These are phyloP conservation scores for Synchiropus splendidus DNA, from an alignment of 2,113 vertebrate genomes.

Conservation along the genomic window DNA sequence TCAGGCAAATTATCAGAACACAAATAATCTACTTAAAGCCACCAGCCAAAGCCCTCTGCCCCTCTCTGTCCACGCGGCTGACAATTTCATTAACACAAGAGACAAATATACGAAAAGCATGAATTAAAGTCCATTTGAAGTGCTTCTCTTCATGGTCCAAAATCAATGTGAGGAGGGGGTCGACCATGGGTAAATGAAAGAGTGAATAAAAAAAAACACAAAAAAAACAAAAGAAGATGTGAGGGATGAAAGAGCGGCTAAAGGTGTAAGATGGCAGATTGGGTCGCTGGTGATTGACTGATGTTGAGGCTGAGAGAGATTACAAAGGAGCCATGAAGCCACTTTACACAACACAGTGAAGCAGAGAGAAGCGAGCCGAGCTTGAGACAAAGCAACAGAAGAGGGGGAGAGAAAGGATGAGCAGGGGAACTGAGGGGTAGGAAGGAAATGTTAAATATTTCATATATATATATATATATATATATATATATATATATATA, in stretches of 20 bases:
- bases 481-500: too few relatives aligned
- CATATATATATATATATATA: too few relatives aligned
- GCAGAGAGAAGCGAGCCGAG: slow-evolving; percentile 5
- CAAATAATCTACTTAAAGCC: slow-evolving; percentile 14
- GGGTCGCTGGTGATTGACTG: slow-evolving; percentile 41
- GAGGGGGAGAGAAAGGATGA: neutral
- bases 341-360: slow-evolving; percentile 19
- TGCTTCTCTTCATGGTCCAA: slow-evolving; percentile 4
- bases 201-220: neutral
- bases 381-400: neutral
- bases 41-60: neutral
- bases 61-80: neutral
- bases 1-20: slow-evolving; percentile 29
- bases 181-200: slow-evolving; percentile 3
- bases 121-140: slow-evolving; percentile 9
- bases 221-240: slow-evolving; percentile 3
- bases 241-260: slow-evolving; percentile 9
- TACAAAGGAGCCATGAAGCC: slow-evolving; percentile 40
- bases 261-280: slow-evolving; percentile 34
- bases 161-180: slow-evolving; percentile 7
- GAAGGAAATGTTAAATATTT: too few relatives aligned
- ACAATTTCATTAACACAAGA: slow-evolving; percentile 21
- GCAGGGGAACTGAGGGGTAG: neutral
- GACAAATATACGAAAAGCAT: slow-evolving; percentile 9
- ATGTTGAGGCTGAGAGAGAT: slow-evolving; percentile 43